Evolutionary conservation across 1,140 invertebrate species (phyloP).

Genomic region (Drosophila quadrilineata): DNA sequence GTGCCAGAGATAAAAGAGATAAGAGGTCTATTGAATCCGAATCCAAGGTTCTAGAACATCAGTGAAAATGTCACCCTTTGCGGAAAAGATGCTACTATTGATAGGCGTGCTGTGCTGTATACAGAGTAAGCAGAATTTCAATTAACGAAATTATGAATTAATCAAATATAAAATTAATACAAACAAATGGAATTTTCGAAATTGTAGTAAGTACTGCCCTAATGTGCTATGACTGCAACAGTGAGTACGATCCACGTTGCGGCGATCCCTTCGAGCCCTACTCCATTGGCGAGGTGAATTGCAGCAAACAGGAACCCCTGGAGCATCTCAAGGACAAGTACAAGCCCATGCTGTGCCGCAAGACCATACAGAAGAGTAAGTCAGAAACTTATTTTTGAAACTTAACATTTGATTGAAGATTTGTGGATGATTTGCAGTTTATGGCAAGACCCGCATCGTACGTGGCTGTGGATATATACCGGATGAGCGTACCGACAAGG

Average conservation of each 20-base stretch:
- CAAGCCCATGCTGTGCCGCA: slow-evolving; percentile 88
- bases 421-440: slow-evolving; percentile 83
- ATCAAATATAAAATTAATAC: slow-evolving; percentile 33
- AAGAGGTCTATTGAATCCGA: no score
- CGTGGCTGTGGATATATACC: slow-evolving; percentile 88
- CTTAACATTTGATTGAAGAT: neutral
- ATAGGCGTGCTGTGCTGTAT: slow-evolving; percentile 73
- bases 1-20: no score
- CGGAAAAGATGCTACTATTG: slow-evolving; percentile 68
- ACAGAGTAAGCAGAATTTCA: slow-evolving; percentile 56
- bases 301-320: slow-evolving; percentile 87
- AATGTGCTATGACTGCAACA: slow-evolving; percentile 92
- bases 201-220: slow-evolving; percentile 82
- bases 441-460: slow-evolving; percentile 87
- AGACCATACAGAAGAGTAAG: slow-evolving; percentile 87
- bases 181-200: neutral
- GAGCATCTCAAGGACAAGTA: slow-evolving; percentile 85
- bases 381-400: neutral
- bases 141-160: neutral
- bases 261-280: slow-evolving; percentile 92
- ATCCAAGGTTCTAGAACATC: no score
- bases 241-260: slow-evolving; percentile 91
- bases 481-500: slow-evolving; percentile 84
- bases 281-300: slow-evolving; percentile 91
- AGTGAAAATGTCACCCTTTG: slow-evolving; percentile 65